Conservation (phyloP, 2,888 invertebrate genomes). For the Cataglyphis altisquamis region DNA sequence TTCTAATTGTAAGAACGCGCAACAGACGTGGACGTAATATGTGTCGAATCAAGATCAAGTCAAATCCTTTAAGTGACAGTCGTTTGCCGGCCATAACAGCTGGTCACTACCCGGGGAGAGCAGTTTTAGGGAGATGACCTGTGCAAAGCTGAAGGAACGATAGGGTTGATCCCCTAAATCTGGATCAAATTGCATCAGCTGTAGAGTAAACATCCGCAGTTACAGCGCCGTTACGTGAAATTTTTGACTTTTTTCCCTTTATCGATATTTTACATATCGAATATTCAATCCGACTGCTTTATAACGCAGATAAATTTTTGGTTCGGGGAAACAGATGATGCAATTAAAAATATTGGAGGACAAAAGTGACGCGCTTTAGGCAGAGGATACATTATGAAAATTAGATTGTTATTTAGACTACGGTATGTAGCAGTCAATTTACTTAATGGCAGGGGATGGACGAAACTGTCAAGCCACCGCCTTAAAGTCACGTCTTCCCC, state of each 20-base stretch:
- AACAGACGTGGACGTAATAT: constrained; percentile 65
- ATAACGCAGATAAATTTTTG: constrained; percentile 14
- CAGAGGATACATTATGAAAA: constrained; percentile 78
- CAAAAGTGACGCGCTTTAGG: constrained; percentile 21
- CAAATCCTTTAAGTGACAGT: constrained; percentile 74
- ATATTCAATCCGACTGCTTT: background rate
- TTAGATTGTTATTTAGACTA: constrained; percentile 78
- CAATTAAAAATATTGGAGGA: constrained; percentile 37
- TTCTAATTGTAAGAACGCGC: constrained; percentile 6
- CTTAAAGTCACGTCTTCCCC: constrained; percentile 76
- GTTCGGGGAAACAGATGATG: constrained; percentile 16
- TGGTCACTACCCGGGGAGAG: constrained; percentile 77
- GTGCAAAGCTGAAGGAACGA: constrained; percentile 65
- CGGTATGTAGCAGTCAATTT: constrained; percentile 79
- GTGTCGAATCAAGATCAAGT: constrained; percentile 68
- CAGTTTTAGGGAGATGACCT: constrained; percentile 64
- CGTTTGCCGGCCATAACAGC: constrained; percentile 81
- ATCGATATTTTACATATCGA: background rate
- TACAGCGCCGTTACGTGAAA: constrained; percentile 62
- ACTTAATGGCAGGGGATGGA: constrained; percentile 79
- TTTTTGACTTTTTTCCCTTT: constrained; percentile 54
- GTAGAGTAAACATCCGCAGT: constrained; percentile 65
- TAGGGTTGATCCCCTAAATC: constrained; percentile 77
- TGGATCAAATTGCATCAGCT: constrained; percentile 78
- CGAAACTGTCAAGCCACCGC: constrained; percentile 78